Evolutionary conservation across 2,797 vertebrate species (phyloP).

Genomic region (Hoplostethus mediterraneus): DNA sequence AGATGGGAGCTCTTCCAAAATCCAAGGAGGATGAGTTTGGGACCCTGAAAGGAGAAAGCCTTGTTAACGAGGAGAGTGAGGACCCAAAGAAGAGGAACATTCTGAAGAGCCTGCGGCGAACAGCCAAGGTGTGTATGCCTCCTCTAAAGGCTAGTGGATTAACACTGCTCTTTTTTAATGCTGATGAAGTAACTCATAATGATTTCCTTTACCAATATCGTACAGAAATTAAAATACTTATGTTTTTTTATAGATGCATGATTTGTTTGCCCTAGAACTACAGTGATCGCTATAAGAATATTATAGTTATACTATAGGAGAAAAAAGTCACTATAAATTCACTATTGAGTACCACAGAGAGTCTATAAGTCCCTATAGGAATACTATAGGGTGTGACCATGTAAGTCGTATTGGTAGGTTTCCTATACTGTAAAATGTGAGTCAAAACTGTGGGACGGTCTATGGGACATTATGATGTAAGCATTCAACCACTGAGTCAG

Average conservation of each 20-base stretch:
- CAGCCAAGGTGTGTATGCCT: constrained; percentile 90
- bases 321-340: too few relatives aligned
- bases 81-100: constrained; percentile 96
- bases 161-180: neutral
- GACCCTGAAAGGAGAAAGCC: constrained; percentile 90
- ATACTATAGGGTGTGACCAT: neutral
- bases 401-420: neutral
- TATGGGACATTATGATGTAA: neutral
- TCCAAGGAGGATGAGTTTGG: constrained; percentile 93
- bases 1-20: constrained; percentile 89
- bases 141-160: neutral
- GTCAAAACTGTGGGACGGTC: neutral
- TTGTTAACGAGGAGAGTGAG: constrained; percentile 89
- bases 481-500: constrained; percentile 4
- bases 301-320: too few relatives aligned
- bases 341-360: too few relatives aligned
- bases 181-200: neutral
- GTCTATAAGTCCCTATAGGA: too few relatives aligned
- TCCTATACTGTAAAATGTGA: neutral
- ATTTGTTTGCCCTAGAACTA: too few relatives aligned
- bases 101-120: constrained; percentile 92
- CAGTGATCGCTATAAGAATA: too few relatives aligned
- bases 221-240: neutral
- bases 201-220: neutral
- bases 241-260: neutral